Evolutionary conservation across 1,140 invertebrate species (phyloP).

Genomic region (Glossosoma conforme): DNA sequence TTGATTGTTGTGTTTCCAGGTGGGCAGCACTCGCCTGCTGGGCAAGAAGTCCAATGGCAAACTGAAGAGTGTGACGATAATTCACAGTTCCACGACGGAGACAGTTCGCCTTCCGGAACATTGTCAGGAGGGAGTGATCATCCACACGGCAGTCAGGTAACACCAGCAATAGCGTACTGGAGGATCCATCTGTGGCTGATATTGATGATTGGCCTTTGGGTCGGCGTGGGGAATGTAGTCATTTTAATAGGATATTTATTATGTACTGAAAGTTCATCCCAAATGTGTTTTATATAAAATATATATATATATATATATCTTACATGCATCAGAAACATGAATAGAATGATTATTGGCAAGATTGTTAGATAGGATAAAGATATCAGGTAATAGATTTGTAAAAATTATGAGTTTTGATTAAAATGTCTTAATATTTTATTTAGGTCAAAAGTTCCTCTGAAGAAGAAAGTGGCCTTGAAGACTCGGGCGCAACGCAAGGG

Average conservation of each 20-base stretch:
- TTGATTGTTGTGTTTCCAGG: slow-evolving; percentile 48
- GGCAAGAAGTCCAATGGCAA: slow-evolving; percentile 72
- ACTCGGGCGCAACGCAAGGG: slow-evolving; percentile 55
- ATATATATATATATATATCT: too few relatives aligned
- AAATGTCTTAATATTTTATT: slow-evolving; percentile 20
- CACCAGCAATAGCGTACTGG: background rate
- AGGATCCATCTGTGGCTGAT: too few relatives aligned
- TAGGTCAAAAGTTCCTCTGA: slow-evolving; percentile 68
- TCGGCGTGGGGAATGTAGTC: too few relatives aligned
- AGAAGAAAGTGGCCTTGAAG: slow-evolving; percentile 60
- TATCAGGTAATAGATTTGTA: too few relatives aligned
- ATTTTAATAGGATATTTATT: too few relatives aligned
- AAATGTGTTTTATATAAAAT: too few relatives aligned
- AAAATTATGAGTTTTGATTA: background rate
- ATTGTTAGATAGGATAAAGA: too few relatives aligned
- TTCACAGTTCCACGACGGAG: slow-evolving; percentile 79
- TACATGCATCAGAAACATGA: too few relatives aligned
- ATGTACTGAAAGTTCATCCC: too few relatives aligned
- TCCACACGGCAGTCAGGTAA: slow-evolving; percentile 62
- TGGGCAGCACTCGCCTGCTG: slow-evolving; percentile 70
- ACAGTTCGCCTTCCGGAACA: slow-evolving; percentile 73
- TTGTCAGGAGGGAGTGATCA: slow-evolving; percentile 63
- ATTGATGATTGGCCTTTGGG: too few relatives aligned
- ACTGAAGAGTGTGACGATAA: slow-evolving; percentile 77
- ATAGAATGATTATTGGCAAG: too few relatives aligned